A percentile compares a stretch with the other conserved stretches of the same genome.
These are phyloP conservation scores for Clanis bilineata DNA, from an alignment of 2,888 invertebrate genomes.

Conservation along the genomic window DNA sequence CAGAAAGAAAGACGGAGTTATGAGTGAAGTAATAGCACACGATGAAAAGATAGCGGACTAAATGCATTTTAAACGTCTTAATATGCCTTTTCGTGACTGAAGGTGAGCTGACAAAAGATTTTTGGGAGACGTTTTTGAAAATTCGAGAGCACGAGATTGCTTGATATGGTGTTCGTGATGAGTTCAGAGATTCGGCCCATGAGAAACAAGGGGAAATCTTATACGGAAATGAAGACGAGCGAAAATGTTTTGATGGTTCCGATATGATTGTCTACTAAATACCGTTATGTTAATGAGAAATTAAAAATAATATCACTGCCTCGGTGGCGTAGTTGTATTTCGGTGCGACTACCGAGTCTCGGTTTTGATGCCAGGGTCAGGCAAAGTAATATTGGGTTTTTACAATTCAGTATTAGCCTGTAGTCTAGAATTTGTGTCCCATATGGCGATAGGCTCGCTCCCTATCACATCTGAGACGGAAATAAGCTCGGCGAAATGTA, in stretches of 20 bases:
- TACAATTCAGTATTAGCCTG: no score
- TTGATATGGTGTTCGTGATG: constrained; percentile 75
- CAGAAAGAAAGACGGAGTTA: constrained; percentile 81
- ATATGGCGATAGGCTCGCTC: no score
- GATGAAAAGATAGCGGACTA: constrained; percentile 78
- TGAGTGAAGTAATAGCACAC: constrained; percentile 74
- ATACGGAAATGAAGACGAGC: constrained; percentile 45
- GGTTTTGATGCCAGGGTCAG: no score
- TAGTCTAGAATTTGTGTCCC: no score
- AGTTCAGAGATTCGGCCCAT: constrained; percentile 66
- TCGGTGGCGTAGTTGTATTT: no score
- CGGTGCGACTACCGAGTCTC: no score
- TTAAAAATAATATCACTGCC: no score
- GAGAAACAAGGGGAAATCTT: constrained; percentile 61
- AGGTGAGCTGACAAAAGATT: constrained; percentile 73
- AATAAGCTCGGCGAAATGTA: no score
- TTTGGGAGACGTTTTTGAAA: constrained; percentile 66
- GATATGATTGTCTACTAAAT: neutral
- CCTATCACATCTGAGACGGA: no score
- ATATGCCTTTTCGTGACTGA: constrained; percentile 77
- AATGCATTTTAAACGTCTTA: constrained; percentile 81
- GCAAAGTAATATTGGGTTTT: no score
- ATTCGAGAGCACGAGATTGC: constrained; percentile 54
- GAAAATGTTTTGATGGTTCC: constrained; percentile 10
- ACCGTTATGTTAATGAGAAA: neutral